Percentiles rank a stretch among this genome's conserved stretches.
Evolutionary conservation across 2,113 vertebrate genomes (phyloP).

Genomic region (Pardalotus punctatus): DNA sequence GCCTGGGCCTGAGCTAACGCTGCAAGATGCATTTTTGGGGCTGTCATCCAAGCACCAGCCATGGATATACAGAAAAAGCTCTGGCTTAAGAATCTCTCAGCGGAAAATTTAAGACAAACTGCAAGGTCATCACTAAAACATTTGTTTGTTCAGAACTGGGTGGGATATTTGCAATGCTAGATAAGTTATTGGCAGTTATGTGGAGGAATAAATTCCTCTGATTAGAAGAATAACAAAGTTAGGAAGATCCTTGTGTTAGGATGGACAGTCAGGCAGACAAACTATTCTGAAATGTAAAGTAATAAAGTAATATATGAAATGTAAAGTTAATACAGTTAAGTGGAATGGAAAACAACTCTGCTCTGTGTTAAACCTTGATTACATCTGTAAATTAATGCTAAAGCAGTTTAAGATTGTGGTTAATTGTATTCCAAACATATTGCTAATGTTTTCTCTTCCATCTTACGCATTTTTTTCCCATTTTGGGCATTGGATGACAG

Average conservation of each 20-base stretch:
- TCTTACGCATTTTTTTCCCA: neutral
- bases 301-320: constrained; percentile 37
- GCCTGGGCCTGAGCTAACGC: neutral
- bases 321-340: constrained; percentile 39
- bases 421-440: constrained; percentile 1
- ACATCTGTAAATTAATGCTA: constrained; percentile 8
- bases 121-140: neutral
- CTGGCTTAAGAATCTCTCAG: neutral
- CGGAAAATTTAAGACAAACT: neutral
- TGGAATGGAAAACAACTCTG: constrained; percentile 10
- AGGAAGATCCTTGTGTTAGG: neutral
- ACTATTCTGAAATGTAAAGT: constrained; percentile 1
- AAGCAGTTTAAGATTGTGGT: neutral
- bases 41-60: neutral
- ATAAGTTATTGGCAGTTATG: neutral
- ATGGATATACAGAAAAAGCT: neutral
- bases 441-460: neutral
- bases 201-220: constrained; percentile 10
- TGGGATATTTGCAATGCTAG: neutral
- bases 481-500: neutral
- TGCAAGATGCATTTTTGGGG: neutral
- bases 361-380: constrained; percentile 7
- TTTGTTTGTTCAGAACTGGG: neutral
- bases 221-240: constrained; percentile 30
- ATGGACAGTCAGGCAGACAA: constrained; percentile 36